Base-by-base conservation (phyloP, 2,797 vertebrate species). In the Spondyliosoma cantharus region DNA sequence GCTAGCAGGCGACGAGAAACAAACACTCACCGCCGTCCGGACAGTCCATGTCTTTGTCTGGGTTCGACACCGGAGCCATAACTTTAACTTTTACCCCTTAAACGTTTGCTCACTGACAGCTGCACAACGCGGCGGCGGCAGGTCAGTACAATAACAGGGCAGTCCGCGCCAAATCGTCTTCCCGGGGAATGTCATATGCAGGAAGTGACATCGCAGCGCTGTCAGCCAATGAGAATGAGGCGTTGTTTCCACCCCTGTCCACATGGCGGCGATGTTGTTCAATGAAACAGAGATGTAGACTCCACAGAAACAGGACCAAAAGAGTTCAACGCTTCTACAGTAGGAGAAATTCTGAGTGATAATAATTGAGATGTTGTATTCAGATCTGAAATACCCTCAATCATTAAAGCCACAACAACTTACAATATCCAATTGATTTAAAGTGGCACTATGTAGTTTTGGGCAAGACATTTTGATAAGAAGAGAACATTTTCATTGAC, bases 171-270 rank as follows among this genome's bases (percentile, higher is more conserved):
- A 95, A 96, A 90, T 85, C 62, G 3, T 20, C 64, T 95, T 95
- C 93, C 94, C 95, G 94, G 95, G 93, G 89, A 95, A 95, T 95
- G 86, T 95, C 90, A 91, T 92, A 91, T 66, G 75, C 65, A 64
- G 95, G 95, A 96, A 93, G 63, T 95, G 88, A 92, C 91, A n/a
- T 84, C 59, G 46, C 1, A 0, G 1, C 4, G 0, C 17, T 1
- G 3, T 3, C 53, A 65, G 22, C 93, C 91, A 93, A 89, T 91
- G 0, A 72, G 0, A n/a, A 1, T 14, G 1, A 20, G 0, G 24
- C 9, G 43, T 0, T 49, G 1, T 29, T 0, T 20, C 2, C 1
- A 0, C 2, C 27, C 0, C 9, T 53, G 45, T 27, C 86, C 91
- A 8, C 78, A 27, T 0, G 83, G 22, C 54, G 88, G 64, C 82